Evolutionary conservation across 1,140 invertebrate genomes (phyloP), one percentile per base, ranked within the genome.

Genomic region (Cydia pomonella): DNA sequence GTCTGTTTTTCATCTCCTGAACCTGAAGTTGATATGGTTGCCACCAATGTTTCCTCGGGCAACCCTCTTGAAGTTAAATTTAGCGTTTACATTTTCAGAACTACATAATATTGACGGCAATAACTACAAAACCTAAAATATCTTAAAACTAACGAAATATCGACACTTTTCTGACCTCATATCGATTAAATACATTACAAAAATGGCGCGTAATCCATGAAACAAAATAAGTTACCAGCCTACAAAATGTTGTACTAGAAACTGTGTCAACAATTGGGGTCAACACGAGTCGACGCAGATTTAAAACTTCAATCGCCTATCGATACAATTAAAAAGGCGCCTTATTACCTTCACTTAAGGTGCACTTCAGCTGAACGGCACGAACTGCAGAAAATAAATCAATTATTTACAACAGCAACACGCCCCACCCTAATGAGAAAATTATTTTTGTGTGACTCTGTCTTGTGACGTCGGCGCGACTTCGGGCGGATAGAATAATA

Each of bases 401-500:
- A 69, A 69, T 33, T 69, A 69, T 69, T 69, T 33, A 21, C 64
- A 38, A 33, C 29, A 18, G 64, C 64, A 69, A 69, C 63, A 66
- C 27, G 64, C 64, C 64, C 64, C 29, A 23, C 29, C 29, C 64
- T 69, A 21, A 69, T 69, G 29, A 69, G 64, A 69, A 69, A 69
- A 69, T 69, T 69, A 69, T 69, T 69, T 69, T 69, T 69, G 64
- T 69, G 44, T 62, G 27, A 73, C 41, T 73, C 16, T 73, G 72
- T 73, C 27, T 23, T 59, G 72, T 53, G 21, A 27, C 33, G 23
- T 29, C 16, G 12, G 27, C 50, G 53, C 5, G 16, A 27, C 27
- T 33, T 18, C 44, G 50, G 50, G 13, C 21, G 27, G 72, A 50
- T 27, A 47, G 41, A 72, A 50, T 72, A 50, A 41, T 50, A 72